These are phyloP conservation scores for Paedocypris sp. DNA, from an alignment of 2,113 vertebrate species.

Conservation along the genomic window DNA sequence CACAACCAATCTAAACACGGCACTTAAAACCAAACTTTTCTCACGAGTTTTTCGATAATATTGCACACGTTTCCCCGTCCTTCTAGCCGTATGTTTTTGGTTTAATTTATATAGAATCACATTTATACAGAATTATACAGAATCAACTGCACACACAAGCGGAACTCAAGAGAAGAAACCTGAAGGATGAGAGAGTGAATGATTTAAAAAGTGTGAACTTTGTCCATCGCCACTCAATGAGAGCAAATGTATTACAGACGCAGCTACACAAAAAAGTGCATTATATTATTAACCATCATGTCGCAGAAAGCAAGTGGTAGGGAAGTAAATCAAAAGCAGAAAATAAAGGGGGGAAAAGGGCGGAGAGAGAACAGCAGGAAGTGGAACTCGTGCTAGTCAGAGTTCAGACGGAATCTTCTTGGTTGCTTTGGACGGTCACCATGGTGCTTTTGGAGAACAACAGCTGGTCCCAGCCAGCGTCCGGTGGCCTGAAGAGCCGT, in stretches of 20 bases:
- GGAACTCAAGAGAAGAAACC: not conserved
- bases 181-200: constrained; percentile 6
- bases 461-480: not conserved
- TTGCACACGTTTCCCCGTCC: no score
- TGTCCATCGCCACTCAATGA: not conserved
- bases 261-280: not conserved
- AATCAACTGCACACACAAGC: no score
- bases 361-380: not conserved
- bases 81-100: no score
- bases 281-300: constrained; percentile 13
- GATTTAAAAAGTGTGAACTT: constrained; percentile 9
- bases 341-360: not conserved
- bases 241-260: not conserved
- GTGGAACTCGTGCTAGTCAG: not conserved
- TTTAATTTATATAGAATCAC: no score
- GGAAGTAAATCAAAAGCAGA: not conserved
- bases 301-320: not conserved
- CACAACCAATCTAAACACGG: no score
- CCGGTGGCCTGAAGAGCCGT: not conserved
- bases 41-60: no score
- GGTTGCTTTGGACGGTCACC: not conserved
- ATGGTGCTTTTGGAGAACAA: not conserved
- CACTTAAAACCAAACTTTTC: no score
- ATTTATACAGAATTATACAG: no score
- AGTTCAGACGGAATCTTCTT: not conserved